Conservation (phyloP, 30 jellyfish, hydroid and myxozoan species). For the Sanderia malayensis region DNA sequence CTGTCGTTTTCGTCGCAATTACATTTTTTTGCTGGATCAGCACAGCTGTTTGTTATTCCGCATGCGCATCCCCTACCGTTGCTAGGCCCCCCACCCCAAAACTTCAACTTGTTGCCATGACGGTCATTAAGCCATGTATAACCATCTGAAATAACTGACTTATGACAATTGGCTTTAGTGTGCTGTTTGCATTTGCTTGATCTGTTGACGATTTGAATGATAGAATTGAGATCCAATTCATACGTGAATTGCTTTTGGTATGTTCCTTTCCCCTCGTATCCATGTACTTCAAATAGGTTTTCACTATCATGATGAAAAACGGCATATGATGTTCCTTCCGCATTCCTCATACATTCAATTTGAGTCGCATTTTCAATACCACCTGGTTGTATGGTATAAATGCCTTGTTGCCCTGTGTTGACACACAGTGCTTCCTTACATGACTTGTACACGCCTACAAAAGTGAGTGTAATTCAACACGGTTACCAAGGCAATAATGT, state of each 20-base stretch:
- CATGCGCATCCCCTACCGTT: conserved; percentile 32
- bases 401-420: neutral
- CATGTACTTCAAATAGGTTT: neutral
- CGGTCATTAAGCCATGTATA: neutral
- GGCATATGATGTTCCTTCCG: neutral
- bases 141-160: neutral
- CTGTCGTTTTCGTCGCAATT: conserved; percentile 21
- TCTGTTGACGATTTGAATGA: neutral
- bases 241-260: conserved; percentile 3
- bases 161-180: conserved; percentile 17
- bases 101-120: neutral
- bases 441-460: neutral
- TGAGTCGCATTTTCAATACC: neutral
- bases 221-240: neutral
- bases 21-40: neutral
- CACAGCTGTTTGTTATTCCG: conserved; percentile 2
- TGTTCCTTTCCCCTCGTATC: neutral
- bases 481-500: too few relatives aligned
- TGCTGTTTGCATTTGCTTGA: conserved; percentile 19
- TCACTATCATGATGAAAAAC: conserved; percentile 10
- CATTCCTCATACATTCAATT: conserved; percentile 3
- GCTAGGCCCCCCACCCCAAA: conserved; percentile 30
- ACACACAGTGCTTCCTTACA: conserved; percentile 7
- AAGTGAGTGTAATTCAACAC: neutral
- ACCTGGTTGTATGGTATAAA: neutral